These are phyloP conservation scores for Agriopis marginaria DNA, from an alignment of 2,888 invertebrate species.

Conservation along the genomic window DNA sequence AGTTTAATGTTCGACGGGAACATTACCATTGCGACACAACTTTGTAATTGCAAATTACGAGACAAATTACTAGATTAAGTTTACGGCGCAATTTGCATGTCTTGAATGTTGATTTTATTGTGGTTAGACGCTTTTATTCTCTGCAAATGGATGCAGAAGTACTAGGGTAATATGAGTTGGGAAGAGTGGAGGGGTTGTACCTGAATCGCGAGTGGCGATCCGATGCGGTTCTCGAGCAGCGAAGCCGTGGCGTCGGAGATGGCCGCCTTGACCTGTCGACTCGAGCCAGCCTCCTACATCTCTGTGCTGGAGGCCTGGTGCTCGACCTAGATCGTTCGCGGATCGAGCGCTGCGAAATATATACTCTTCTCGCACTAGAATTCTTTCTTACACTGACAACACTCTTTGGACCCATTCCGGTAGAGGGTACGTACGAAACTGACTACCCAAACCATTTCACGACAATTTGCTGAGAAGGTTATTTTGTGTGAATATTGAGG, in stretches of 20 bases:
- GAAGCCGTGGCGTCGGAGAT: slow-evolving; percentile 57
- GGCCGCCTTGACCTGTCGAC: slow-evolving; percentile 76
- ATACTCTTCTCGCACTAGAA: slow-evolving; percentile 22
- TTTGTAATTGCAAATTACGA: slow-evolving; percentile 45
- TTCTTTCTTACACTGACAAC: slow-evolving; percentile 22
- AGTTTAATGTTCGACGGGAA: slow-evolving; percentile 33
- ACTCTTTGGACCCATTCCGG: slow-evolving; percentile 32
- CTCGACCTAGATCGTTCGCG: slow-evolving; percentile 43
- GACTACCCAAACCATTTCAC: slow-evolving; percentile 21
- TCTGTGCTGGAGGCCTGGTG: slow-evolving; percentile 65
- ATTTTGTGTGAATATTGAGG: slow-evolving; percentile 7
- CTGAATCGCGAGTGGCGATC: slow-evolving; percentile 63
- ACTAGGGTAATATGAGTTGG: slow-evolving; percentile 57
- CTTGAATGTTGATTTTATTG: slow-evolving; percentile 19
- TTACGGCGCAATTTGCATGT: slow-evolving; percentile 23
- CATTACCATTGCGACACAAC: slow-evolving; percentile 38
- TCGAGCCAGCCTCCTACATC: slow-evolving; percentile 66
- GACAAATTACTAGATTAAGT: slow-evolving; percentile 24
- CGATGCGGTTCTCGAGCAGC: slow-evolving; percentile 73
- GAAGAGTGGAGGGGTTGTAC: slow-evolving; percentile 73
- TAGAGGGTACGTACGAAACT: slow-evolving; percentile 34
- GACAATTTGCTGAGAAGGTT: slow-evolving; percentile 9
- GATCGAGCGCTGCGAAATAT: slow-evolving; percentile 35
- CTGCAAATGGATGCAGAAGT: slow-evolving; percentile 2
- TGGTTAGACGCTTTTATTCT: slow-evolving; percentile 4